Base-by-base conservation (phyloP, 2,113 vertebrate species). In the Phasianus colchicus region DNA sequence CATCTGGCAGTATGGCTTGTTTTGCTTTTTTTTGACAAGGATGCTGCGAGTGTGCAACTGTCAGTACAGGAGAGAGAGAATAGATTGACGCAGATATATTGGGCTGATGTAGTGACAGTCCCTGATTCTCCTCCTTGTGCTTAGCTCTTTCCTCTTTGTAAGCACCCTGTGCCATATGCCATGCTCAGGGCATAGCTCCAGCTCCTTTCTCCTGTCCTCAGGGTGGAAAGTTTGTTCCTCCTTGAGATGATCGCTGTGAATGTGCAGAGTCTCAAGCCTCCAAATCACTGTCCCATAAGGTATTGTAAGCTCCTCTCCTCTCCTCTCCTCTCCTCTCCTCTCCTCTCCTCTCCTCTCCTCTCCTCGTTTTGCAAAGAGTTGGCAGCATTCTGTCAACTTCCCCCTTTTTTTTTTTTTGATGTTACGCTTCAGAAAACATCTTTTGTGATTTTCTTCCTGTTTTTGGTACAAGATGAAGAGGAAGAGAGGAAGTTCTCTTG, bases 401-500 rank as follows among this genome's bases (percentile, higher is more conserved):
- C 61, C 19, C 29, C 47, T 22, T 58, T 83, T 75, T 84, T 30
- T 84, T 30, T 57, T 94, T 77, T 94, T 89, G 92, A 75, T 52
- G 48, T 42, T 65, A 54, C 40, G 22, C 54, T 93, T 90, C 81
- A 88, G 83, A 61, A 86, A 63, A 60, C 52, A 4, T 27, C 43
- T 61, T 88, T 48, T 65, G 55, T 76, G 81, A 89, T 82, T 87
- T 92, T 87, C n/a, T 64, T 65, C 36, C 40, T 8, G 16, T 70
- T 73, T 73, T 80, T 86, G 10, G 64, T 78, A 52, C 2, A 16
- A 86, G 77, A 36, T 82, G 72, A 92, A 69, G 83, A 94, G 86
- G 81, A 50, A 66, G 75, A 65, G 90, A 57, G 80, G 84, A 86
- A 76, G 50, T 89, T 94, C 90, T 96, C 81, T 82, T 77, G 87